Evolutionary conservation across 1,140 invertebrate genomes (phyloP), one percentile per base, ranked within the genome.

Genomic region (Pseudomyrmex concolor): DNA sequence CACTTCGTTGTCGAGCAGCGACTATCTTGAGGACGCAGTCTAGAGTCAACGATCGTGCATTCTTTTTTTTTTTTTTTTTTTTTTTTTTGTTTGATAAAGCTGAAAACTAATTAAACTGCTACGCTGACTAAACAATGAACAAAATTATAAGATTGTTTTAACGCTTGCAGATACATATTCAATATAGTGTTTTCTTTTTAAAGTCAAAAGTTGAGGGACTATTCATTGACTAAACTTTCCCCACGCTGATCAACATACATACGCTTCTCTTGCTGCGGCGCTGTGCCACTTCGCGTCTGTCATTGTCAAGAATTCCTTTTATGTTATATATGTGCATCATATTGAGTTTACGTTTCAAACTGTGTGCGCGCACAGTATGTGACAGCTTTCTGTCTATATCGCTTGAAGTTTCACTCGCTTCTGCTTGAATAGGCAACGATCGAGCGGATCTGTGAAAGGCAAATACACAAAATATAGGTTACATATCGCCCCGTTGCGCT

Each of bases 391-490:
- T 80, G 76, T 80, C 76, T 71, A 48, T 80, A 80, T 80, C 76
- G 66, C 76, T 80, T 80, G 76, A 80, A 80, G 76, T 80, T 80
- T 78, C 54, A 54, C 76, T 80, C 76, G 76, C 66, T 50, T 80
- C 66, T 78, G 66, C 76, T 80, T 71, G 76, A 80, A 80, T 80
- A 70, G 76, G 76, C 76, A 80, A 71, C 76, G 76, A 80, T 80
- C 76, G 76, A 80, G 54, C 57, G 54, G 76, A 80, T 80, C 64
- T 66, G 76, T 78, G 66, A 80, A 71, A 80, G 76, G 66, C 76
- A 80, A 80, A 80, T 80, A 80, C 54, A 48, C 76, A 48, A 71
- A 80, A 80, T 80, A 80, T 71, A 80, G 76, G 76, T 80, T 80
- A 80, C 66, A 60, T 59, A 80, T 50, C 64, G 66, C 66, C n/a